Base-by-base conservation (phyloP, 2,797 vertebrate genomes). In the Orientallactaga sibirica region DNA sequence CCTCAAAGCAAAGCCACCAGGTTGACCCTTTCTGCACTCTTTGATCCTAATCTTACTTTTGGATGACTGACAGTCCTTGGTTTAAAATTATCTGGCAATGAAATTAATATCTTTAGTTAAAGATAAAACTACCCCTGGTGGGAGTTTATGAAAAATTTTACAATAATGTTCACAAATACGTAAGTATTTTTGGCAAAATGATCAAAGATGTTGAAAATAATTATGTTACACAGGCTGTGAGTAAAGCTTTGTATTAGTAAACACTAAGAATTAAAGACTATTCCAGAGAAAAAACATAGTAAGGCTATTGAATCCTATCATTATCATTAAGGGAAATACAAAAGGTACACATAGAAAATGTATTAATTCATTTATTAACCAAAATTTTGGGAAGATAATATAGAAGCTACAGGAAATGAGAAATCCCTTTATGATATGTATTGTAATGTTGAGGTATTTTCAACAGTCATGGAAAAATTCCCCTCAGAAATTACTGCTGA, bases 1-100 rank as follows among this genome's bases (percentile, higher is more conserved):
- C 52, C 92, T 94, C 83, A 90, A 95, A 88, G 91, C n/a, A 82
- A 86, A 93, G 88, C 29, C 71, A 52, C n/a, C 41, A n/a, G 83
- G 80, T 93, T 96, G 83, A 93, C 91, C 71, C 75, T 76, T 58
- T 90, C 37, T 22, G 55, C 48, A 62, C 10, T 62, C 24, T 29
- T 76, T 82, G 11, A 92, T 93, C 74, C 29, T 66, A 75, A 94
- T 92, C 58, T 85, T 92, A 81, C 91, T 94, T 93, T 83, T 76
- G 74, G 87, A 92, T 92, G 79, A 95, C 68, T 94, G 91, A 76
- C 73, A 92, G 67, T 25, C 7, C 4, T 88, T 22, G n/a, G 3
- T 33, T 83, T 90, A 94, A 93, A 95, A 91, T 91, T 86, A 67
- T 1, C 33, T 88, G 66, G 29, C 41, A 79, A 14, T 62, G 33